A percentile compares a stretch with the other conserved stretches of the same genome.
Evolutionary conservation across 2,888 invertebrate species (phyloP).

Genomic region (Crossocerus cetratus): DNA sequence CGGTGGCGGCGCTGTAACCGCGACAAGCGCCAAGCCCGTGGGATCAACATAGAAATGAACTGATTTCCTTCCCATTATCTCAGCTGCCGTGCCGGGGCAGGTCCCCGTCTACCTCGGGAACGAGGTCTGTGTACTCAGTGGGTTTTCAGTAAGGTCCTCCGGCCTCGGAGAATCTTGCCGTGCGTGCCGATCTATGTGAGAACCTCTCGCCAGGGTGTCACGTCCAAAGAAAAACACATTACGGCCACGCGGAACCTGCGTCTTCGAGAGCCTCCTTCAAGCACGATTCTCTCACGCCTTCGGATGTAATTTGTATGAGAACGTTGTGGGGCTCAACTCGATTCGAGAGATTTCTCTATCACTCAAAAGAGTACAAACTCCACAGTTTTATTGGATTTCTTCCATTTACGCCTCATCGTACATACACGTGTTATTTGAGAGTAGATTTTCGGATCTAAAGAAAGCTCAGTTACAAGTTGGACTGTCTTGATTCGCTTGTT

Average conservation of each 20-base stretch:
- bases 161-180: conserved; percentile 26
- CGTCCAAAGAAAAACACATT: conserved; percentile 11
- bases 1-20: conserved; percentile 62
- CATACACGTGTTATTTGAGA: no score
- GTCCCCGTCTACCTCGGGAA: conserved; percentile 37
- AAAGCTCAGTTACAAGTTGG: no score
- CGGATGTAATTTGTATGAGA: no score
- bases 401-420: no score
- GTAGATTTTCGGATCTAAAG: no score
- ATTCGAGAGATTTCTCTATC: no score
- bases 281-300: conserved; percentile 3
- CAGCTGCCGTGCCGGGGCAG: conserved; percentile 50
- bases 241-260: conserved; percentile 18
- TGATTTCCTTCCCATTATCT: conserved; percentile 77
- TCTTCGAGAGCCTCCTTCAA: conserved; percentile 23
- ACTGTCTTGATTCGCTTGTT: no score
- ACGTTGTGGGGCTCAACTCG: no score
- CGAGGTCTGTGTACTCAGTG: conserved; percentile 49
- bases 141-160: conserved; percentile 38
- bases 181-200: conserved; percentile 60
- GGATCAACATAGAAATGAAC: conserved; percentile 78
- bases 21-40: conserved; percentile 59
- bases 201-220: conserved; percentile 27
- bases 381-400: no score
- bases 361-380: no score